Percentiles rank a stretch among this genome's conserved stretches.
Conservation (phyloP, 2,888 invertebrate species). For the Erebia aethiops region DNA sequence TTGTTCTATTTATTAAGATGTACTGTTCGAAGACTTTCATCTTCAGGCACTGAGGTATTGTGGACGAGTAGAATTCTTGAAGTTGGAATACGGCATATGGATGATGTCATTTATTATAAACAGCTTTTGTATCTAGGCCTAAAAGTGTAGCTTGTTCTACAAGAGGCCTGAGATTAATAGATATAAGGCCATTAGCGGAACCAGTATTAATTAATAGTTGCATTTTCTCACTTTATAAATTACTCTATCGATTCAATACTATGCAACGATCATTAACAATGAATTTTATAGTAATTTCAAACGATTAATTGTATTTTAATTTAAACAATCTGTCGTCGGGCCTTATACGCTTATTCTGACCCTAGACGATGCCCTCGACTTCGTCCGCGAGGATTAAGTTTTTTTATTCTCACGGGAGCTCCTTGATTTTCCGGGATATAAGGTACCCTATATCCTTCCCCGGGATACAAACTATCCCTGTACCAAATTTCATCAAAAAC, state of each 20-base stretch:
- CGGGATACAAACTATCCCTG: too few species aligned
- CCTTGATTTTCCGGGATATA: too few species aligned
- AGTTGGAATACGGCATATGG: neutral
- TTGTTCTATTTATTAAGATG: too few species aligned
- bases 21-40: too few species aligned
- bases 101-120: neutral
- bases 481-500: too few species aligned
- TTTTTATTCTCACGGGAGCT: too few species aligned
- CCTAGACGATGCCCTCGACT: too few species aligned
- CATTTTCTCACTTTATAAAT: constrained; percentile 53
- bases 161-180: constrained; percentile 26
- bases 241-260: constrained; percentile 49
- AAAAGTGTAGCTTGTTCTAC: constrained; percentile 21
- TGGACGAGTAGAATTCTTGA: too few species aligned
- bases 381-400: too few species aligned
- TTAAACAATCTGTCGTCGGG: constrained; percentile 43
- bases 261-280: constrained; percentile 51
- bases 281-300: constrained; percentile 46
- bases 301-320: constrained; percentile 50
- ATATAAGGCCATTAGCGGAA: constrained; percentile 26
- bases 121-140: neutral
- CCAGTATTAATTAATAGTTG: constrained; percentile 48
- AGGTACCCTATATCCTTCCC: too few species aligned
- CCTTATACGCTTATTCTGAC: constrained; percentile 26
- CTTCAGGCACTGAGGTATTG: too few species aligned